Conservation (phyloP, 2,113 vertebrate species). For the Grallaria varia region DNA sequence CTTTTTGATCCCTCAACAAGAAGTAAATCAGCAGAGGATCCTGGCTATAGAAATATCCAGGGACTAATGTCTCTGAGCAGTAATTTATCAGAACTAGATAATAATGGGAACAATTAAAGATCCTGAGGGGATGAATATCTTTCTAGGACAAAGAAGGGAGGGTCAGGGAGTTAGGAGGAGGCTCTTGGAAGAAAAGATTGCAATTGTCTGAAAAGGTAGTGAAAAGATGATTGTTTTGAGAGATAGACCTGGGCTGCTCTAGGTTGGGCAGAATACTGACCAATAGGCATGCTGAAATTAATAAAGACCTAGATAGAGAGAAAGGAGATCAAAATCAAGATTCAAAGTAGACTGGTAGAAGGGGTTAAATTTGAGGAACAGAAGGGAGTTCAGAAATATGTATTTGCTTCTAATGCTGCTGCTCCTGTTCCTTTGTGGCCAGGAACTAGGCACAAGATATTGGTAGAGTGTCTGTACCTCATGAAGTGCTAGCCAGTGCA, state of each 20-base stretch:
- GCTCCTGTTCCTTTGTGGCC: background rate
- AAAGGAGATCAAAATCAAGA: background rate
- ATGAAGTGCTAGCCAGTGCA: background rate
- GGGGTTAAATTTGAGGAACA: background rate
- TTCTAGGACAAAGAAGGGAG: background rate
- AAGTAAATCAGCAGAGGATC: background rate
- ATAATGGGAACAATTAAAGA: conserved; percentile 2
- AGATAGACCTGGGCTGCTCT: background rate
- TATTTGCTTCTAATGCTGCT: background rate
- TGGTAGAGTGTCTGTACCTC: background rate
- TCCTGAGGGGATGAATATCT: background rate
- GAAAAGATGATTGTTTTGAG: background rate
- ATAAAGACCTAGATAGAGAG: background rate
- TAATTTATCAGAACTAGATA: background rate
- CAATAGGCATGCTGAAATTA: background rate
- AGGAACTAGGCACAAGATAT: background rate
- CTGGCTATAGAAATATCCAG: background rate
- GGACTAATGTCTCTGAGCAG: background rate
- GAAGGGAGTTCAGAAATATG: background rate
- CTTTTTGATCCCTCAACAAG: background rate
- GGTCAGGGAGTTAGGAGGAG: background rate
- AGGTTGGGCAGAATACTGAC: background rate
- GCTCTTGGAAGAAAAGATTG: background rate
- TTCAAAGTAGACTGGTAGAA: background rate
- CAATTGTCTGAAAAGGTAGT: background rate